These are phyloP conservation scores for Tetramorium alpestre DNA, from an alignment of 1,140 invertebrate genomes.

Conservation along the genomic window DNA sequence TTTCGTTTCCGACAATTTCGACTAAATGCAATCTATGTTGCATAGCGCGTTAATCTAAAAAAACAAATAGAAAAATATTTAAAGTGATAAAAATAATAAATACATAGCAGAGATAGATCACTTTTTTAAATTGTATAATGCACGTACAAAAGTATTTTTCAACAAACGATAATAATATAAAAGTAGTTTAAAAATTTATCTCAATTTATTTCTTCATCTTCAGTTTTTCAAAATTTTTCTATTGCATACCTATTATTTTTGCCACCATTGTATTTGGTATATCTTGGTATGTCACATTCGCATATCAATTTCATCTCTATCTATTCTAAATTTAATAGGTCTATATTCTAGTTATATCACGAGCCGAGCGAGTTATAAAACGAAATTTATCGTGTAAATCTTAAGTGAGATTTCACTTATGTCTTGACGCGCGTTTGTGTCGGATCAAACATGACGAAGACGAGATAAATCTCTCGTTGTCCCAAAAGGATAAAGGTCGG, in stretches of 20 bases:
- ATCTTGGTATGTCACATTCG: background rate
- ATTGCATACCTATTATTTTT: too few species aligned
- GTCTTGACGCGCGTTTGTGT: background rate
- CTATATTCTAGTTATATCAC: too few species aligned
- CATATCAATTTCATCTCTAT: background rate
- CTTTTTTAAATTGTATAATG: too few species aligned
- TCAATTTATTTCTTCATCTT: too few species aligned
- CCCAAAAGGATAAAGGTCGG: background rate
- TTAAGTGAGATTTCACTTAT: background rate
- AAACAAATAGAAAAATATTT: constrained; percentile 17
- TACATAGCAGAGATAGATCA: too few species aligned
- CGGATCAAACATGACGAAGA: background rate
- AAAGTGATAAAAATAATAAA: background rate
- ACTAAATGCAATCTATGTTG: background rate
- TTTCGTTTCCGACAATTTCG: constrained; percentile 18
- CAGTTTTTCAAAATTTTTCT: too few species aligned
- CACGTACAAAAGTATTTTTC: too few species aligned
- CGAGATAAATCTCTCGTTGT: constrained; percentile 37
- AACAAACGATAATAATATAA: too few species aligned
- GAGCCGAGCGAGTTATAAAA: background rate
- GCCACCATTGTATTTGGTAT: too few species aligned
- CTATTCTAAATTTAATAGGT: background rate
- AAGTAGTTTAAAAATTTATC: too few species aligned
- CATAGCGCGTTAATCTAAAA: background rate
- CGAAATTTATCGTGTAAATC: background rate